Conservation (phyloP, 1,140 invertebrate species). For the Antheraea mylitta region DNA sequence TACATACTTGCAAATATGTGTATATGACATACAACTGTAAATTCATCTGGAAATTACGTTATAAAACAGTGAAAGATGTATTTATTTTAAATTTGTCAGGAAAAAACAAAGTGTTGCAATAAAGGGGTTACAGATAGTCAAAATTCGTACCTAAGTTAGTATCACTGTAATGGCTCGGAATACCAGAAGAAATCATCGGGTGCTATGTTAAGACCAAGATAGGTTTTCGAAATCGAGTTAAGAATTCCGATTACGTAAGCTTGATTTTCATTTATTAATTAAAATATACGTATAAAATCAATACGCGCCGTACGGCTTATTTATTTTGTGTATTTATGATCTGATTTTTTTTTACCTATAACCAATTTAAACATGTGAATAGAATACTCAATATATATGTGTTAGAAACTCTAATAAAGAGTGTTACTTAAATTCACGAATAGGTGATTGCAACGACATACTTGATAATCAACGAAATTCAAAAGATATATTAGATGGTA, state of each 20-base stretch:
- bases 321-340: neutral
- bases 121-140: too few species aligned
- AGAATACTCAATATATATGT: neutral
- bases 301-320: neutral
- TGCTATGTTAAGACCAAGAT: conserved; percentile 65
- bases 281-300: neutral
- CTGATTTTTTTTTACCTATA: neutral
- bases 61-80: too few species aligned
- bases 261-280: neutral
- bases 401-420: neutral
- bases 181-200: conserved; percentile 35
- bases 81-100: too few species aligned
- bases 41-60: too few species aligned
- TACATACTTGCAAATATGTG: too few species aligned
- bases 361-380: neutral
- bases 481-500: neutral
- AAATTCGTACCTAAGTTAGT: too few species aligned
- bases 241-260: neutral
- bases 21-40: too few species aligned
- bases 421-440: too few species aligned
- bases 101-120: too few species aligned
- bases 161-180: conserved; percentile 6
- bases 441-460: neutral
- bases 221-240: conserved; percentile 28
- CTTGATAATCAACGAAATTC: neutral